These are phyloP conservation scores for Ptychobarbus kaznakovi DNA, from an alignment of 2,797 vertebrate species.

Conservation along the genomic window DNA sequence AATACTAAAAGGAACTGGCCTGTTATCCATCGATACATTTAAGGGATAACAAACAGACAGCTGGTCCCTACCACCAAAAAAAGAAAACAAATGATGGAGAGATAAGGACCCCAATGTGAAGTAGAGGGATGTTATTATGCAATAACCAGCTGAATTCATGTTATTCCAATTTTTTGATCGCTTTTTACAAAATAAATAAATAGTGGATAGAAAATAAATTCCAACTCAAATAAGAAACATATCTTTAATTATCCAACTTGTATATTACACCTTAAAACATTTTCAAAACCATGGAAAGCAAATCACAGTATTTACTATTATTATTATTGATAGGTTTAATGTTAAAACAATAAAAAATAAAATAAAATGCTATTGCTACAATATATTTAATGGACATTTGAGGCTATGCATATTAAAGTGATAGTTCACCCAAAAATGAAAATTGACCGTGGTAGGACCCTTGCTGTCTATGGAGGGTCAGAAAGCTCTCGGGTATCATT, in stretches of 20 bases:
- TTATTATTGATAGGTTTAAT: neutral
- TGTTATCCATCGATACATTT: neutral
- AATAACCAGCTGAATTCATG: neutral
- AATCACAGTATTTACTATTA: neutral
- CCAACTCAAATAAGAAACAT: neutral
- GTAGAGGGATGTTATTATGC: neutral
- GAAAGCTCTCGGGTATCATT: too few species aligned
- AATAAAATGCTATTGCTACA: too few species aligned
- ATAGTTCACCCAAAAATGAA: too few species aligned
- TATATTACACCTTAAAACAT: neutral
- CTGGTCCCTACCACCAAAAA: neutral
- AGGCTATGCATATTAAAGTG: too few species aligned
- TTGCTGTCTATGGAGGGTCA: too few species aligned
- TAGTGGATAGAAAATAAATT: neutral
- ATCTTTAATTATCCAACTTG: neutral
- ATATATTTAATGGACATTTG: too few species aligned
- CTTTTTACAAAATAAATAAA: conserved; percentile 1
- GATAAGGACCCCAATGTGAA: neutral
- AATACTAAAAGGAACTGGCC: neutral
- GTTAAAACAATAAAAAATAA: neutral
- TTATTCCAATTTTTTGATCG: neutral
- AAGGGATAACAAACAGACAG: neutral
- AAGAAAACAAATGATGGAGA: neutral
- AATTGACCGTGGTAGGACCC: too few species aligned
- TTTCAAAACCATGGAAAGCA: neutral